Conservation (phyloP, 2,888 invertebrate genomes). For the Diarsia mendica region DNA sequence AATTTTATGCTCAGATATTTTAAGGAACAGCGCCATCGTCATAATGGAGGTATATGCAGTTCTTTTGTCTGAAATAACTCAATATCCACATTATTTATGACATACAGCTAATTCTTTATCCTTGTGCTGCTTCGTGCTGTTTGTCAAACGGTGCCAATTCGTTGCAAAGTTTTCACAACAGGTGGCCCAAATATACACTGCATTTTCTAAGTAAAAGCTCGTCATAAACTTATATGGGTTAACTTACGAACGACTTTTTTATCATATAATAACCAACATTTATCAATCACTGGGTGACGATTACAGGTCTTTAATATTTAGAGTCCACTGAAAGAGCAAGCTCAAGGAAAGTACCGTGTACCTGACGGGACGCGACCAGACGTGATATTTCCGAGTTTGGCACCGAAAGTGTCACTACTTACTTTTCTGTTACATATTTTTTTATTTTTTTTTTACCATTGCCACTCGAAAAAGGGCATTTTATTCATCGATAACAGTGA, state of each 20-base stretch:
- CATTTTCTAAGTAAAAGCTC: background rate
- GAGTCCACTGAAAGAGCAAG: background rate
- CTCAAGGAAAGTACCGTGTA: background rate
- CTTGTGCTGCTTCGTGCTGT: background rate
- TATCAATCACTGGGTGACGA: background rate
- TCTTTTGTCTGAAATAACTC: no score
- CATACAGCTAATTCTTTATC: background rate
- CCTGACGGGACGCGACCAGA: background rate
- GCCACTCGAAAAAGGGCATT: no score
- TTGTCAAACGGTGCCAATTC: background rate
- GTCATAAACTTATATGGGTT: background rate
- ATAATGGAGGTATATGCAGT: no score
- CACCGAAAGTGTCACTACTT: background rate
- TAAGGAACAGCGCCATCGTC: no score
- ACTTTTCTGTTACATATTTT: background rate
- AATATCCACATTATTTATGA: no score
- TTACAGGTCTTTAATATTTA: background rate
- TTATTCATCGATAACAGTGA: no score
- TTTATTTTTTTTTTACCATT: background rate
- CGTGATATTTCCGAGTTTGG: background rate
- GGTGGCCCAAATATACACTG: background rate
- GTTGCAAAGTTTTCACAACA: no score
- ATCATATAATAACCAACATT: no score
- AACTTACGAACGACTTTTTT: background rate
- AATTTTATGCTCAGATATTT: background rate